Evolutionary conservation across 2,888 invertebrate species (phyloP).

Genomic region (Drosophila yooni): DNA sequence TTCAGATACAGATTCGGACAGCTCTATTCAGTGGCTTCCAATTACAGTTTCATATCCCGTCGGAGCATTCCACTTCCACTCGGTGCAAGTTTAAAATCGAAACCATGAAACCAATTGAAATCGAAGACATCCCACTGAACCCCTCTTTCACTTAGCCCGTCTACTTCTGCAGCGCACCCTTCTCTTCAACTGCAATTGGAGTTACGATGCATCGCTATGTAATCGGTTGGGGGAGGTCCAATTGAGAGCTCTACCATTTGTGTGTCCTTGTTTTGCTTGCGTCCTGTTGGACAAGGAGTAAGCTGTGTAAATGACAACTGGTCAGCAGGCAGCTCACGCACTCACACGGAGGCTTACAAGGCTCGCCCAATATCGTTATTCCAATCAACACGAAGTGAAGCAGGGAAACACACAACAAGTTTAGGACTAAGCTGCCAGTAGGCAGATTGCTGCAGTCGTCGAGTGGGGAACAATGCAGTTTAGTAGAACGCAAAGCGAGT

Average conservation of each 20-base stretch:
- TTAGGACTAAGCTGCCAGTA: conserved; percentile 16
- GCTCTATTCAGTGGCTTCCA: conserved; percentile 54
- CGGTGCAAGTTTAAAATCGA: conserved; percentile 44
- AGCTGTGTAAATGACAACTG: conserved; percentile 51
- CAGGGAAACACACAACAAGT: conserved; percentile 26
- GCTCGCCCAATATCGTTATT: conserved; percentile 49
- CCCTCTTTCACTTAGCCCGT: neutral
- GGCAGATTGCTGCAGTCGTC: conserved; percentile 42
- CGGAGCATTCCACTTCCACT: conserved; percentile 33
- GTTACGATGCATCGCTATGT: conserved; percentile 32
- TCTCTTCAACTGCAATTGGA: conserved; percentile 20
- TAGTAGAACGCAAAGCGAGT: conserved; percentile 6
- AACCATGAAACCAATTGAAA: conserved; percentile 60
- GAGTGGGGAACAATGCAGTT: conserved; percentile 51
- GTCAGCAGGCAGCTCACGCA: conserved; percentile 32
- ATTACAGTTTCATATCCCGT: conserved; percentile 62
- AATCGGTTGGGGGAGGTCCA: conserved; percentile 31
- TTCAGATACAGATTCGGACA: conserved; percentile 38
- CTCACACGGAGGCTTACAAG: conserved; percentile 47
- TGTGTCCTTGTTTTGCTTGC: conserved; percentile 32
- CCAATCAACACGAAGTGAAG: conserved; percentile 34
- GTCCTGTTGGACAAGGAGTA: conserved; percentile 63
- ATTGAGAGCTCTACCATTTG: conserved; percentile 46
- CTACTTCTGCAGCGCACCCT: neutral
- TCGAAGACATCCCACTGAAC: conserved; percentile 34